Base-by-base conservation (phyloP, 2,797 vertebrate genomes). In the Mormyrops attenuatus region DNA sequence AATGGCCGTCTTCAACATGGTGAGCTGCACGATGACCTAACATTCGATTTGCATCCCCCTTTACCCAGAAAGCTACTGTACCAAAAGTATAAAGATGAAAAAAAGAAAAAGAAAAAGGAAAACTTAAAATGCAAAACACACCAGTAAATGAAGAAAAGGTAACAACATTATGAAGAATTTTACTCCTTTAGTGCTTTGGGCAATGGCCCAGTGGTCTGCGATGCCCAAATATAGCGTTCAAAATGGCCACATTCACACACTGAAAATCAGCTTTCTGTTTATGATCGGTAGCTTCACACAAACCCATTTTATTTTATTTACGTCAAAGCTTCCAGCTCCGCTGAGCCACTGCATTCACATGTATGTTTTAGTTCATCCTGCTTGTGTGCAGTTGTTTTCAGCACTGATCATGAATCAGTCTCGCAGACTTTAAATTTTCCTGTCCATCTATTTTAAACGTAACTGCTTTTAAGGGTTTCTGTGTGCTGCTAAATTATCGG, bases 1-100 rank as follows among this genome's bases (percentile, higher is more conserved):
- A 91, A 98, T 98, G 97, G 97, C 98, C 3, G 95, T 98, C 90
- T 97, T 98, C 95, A 98, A 98, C 94, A 98, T 98, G 97, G 98
- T 98, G 96, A 96, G 97, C 87, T 0, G 3, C 52, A 22, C 1
- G 0, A 63, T 13, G 47, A 20, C 52, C 84, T 52, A 22, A 17
- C 60, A 73, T 53, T 84, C 53, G 0, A 22, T 57, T 41, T 20
- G 30, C 52, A 47, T 44, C 38, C 3, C 85, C 17, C 60, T 63
- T 87, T 60, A 9, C 5, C 49, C n/a, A n/a, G 44, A 85, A 22
- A 49, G 44, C 17, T 5, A 52, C 82, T 52, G 49, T 34, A 22
- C 80, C 4, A 85, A 7, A 52, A 34, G 49, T 15, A 26, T 34
- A 47, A 85, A 52, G 11, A 85, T 0, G n/a, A 30, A n/a, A n/a